Evolutionary conservation across 2,113 vertebrate species (phyloP).

Genomic region (Ptyas mucosa): DNA sequence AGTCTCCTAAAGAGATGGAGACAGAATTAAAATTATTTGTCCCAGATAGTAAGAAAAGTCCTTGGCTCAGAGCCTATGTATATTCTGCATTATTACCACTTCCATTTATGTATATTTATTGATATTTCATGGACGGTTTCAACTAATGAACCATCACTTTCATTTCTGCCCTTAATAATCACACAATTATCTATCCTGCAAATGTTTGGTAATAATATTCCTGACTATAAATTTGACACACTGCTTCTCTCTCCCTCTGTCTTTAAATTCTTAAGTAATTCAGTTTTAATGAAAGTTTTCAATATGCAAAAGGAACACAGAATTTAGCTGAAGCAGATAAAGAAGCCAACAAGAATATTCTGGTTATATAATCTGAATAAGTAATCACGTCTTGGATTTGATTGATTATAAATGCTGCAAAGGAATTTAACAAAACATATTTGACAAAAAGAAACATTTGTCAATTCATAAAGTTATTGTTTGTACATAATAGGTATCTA

Average conservation of each 20-base stretch:
- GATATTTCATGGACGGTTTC: conserved; percentile 55
- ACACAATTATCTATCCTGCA: conserved; percentile 44
- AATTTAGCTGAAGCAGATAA: neutral
- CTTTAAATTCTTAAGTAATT: conserved; percentile 41
- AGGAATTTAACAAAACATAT: neutral
- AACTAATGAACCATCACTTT: conserved; percentile 50
- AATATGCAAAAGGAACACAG: conserved; percentile 22
- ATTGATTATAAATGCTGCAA: neutral
- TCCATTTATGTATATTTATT: conserved; percentile 52
- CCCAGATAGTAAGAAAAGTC: neutral
- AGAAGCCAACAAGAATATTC: conserved; percentile 15
- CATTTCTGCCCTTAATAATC: conserved; percentile 53
- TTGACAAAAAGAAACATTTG: neutral
- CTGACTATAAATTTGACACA: conserved; percentile 39
- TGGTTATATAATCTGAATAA: neutral
- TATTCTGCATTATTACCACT: neutral
- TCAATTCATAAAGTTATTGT: neutral
- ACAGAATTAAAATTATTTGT: neutral
- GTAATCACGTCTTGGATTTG: neutral
- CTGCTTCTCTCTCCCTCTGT: neutral
- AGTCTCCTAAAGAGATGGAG: neutral
- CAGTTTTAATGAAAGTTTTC: conserved; percentile 44
- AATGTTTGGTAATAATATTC: conserved; percentile 41
- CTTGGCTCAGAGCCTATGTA: fast-evolving
- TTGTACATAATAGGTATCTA: neutral